phyloP scores from a whole-genome alignment of 2,113 vertebrate genomes.

The Microcebus ravelobensis region DNA sequence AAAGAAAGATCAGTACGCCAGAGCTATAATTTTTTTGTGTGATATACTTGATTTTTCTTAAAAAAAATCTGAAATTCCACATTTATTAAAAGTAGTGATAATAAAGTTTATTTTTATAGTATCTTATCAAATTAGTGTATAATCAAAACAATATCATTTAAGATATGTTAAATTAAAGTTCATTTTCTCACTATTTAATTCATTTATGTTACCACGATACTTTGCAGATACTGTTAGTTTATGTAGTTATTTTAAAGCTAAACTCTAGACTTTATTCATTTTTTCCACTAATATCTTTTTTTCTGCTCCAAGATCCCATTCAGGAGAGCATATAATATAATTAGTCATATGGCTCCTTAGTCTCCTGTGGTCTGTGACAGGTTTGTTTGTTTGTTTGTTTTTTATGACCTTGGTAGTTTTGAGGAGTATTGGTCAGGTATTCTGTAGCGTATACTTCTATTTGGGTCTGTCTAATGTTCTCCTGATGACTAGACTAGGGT shows the following conservation, averaged over 20 bases:
- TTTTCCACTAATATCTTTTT: neutral
- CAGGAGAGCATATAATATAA: neutral
- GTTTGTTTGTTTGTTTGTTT: neutral
- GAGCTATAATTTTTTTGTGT: neutral
- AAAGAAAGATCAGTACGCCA: neutral
- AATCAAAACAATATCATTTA: neutral
- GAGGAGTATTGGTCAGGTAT: neutral
- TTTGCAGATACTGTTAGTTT: neutral
- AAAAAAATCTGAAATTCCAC: neutral
- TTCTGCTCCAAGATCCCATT: neutral
- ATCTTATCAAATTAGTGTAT: neutral
- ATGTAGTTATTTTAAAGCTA: slow-evolving; percentile 15
- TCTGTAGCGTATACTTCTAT: neutral
- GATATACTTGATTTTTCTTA: neutral
- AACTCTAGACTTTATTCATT: neutral
- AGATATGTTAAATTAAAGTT: neutral
- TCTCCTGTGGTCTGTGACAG: neutral
- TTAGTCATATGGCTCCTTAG: neutral
- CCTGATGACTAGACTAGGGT: neutral
- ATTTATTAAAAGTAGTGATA: slow-evolving; percentile 3
- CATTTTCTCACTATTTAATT: neutral
- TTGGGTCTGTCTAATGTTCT: neutral
- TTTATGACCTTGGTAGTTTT: slow-evolving; percentile 1
- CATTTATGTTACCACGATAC: neutral
- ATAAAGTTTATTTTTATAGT: slow-evolving; percentile 24